Evolutionary conservation across 2,797 vertebrate species (phyloP).

Genomic region (Orientallactaga sibirica): DNA sequence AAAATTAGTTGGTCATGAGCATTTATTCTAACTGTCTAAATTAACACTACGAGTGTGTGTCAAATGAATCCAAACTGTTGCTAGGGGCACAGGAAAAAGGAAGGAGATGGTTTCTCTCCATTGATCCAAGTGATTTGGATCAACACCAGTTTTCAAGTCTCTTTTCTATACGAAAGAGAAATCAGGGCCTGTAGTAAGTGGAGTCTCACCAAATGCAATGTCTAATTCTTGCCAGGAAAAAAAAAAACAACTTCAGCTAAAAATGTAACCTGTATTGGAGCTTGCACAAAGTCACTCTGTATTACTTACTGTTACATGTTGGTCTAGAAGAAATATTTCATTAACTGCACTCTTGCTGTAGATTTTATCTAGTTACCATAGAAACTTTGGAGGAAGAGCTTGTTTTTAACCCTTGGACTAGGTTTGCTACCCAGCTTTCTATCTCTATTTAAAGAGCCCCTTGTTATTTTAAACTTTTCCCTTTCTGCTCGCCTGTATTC

Average conservation of each 20-base stretch:
- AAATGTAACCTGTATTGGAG: slow-evolving; percentile 65
- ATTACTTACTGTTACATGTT: slow-evolving; percentile 85
- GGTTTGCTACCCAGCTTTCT: slow-evolving; percentile 82
- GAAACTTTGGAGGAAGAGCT: slow-evolving; percentile 89
- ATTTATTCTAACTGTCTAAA: slow-evolving; percentile 76
- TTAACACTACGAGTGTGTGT: slow-evolving; percentile 66
- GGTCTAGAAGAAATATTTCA: slow-evolving; percentile 89
- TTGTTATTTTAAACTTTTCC: slow-evolving; percentile 77
- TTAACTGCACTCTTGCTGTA: slow-evolving; percentile 88
- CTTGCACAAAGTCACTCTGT: slow-evolving; percentile 83
- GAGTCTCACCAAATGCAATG: slow-evolving; percentile 41
- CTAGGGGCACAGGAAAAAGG: not conserved
- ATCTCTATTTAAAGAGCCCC: slow-evolving; percentile 79
- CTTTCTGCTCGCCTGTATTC: slow-evolving; percentile 59
- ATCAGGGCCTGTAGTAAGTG: not conserved
- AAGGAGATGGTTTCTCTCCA: slow-evolving; percentile 5
- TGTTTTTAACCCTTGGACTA: slow-evolving; percentile 89
- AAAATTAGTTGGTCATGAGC: slow-evolving; percentile 59
- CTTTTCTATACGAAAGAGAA: not conserved
- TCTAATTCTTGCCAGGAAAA: slow-evolving; percentile 43
- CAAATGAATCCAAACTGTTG: slow-evolving; percentile 70
- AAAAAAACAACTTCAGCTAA: slow-evolving; percentile 51
- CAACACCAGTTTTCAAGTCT: slow-evolving; percentile 43
- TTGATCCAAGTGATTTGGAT: slow-evolving; percentile 60
- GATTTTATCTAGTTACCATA: slow-evolving; percentile 91